Evolutionary conservation across 2,113 vertebrate genomes (phyloP).

Genomic region (Corvus moneduloides): DNA sequence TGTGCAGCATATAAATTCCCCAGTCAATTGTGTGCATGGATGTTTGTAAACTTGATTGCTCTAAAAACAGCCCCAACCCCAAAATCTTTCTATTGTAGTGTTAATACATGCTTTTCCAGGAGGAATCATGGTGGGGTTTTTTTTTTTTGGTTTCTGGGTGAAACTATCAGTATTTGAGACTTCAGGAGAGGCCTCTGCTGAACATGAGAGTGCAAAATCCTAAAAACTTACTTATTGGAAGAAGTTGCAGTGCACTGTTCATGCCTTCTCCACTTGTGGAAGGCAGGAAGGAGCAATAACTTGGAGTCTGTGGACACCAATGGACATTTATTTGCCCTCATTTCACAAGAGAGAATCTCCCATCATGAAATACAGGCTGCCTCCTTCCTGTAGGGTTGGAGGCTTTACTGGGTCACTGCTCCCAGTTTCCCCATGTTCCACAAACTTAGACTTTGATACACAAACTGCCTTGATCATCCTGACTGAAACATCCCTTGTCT

Average conservation of each 20-base stretch:
- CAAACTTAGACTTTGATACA: background rate
- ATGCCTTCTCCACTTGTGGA: background rate
- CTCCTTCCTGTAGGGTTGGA: background rate
- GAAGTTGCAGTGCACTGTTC: fast-evolving
- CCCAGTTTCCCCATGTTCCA: background rate
- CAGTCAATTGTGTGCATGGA: background rate
- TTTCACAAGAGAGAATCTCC: background rate
- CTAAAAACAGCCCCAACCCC: background rate
- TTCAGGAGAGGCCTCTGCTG: background rate
- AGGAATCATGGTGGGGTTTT: background rate
- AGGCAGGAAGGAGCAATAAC: background rate
- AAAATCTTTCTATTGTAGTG: background rate
- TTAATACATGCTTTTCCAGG: background rate
- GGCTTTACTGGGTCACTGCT: background rate
- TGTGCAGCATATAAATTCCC: background rate
- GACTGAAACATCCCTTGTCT: background rate
- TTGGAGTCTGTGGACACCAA: background rate
- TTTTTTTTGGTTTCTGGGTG: background rate
- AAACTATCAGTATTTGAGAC: background rate
- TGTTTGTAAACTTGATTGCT: background rate
- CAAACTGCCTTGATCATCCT: background rate
- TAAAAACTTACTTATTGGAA: background rate
- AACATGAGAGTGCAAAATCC: background rate
- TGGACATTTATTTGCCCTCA: background rate
- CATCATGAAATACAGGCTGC: background rate